phyloP scores from a whole-genome alignment of 2,888 invertebrate genomes.

The Patella depressa region DNA sequence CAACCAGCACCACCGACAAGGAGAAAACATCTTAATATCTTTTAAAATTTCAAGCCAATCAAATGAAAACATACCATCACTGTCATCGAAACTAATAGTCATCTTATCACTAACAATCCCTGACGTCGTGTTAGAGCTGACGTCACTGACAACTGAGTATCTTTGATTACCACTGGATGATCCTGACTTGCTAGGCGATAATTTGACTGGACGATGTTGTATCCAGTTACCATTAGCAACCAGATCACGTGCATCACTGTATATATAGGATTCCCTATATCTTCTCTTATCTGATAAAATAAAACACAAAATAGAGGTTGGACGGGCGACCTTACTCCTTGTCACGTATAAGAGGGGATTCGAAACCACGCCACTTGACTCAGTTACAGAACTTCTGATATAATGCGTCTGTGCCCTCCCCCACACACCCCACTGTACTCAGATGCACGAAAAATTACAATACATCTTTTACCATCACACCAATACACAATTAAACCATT shows the following conservation, averaged over 20 bases:
- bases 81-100: conserved; percentile 89
- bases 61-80: conserved; percentile 72
- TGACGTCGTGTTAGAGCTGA: conserved; percentile 96
- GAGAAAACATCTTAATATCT: neutral
- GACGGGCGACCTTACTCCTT: too few relatives aligned
- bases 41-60: neutral
- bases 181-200: conserved; percentile 51
- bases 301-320: conserved; percentile 1
- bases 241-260: conserved; percentile 72
- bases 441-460: too few relatives aligned
- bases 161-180: conserved; percentile 73
- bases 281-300: conserved; percentile 76
- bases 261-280: conserved; percentile 81
- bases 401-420: too few relatives aligned
- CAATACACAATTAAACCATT: too few relatives aligned
- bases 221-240: conserved; percentile 58
- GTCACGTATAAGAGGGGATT: too few relatives aligned
- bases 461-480: too few relatives aligned
- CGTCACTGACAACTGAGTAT: conserved; percentile 91
- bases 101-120: conserved; percentile 96
- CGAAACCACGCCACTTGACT: too few relatives aligned
- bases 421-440: too few relatives aligned
- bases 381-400: too few relatives aligned
- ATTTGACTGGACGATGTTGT: conserved; percentile 42
- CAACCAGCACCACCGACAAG: neutral